A percentile compares a stretch with the other conserved stretches of the same genome.
Evolutionary conservation across 1,140 invertebrate species (phyloP).

Genomic region (Apis mellifera): DNA sequence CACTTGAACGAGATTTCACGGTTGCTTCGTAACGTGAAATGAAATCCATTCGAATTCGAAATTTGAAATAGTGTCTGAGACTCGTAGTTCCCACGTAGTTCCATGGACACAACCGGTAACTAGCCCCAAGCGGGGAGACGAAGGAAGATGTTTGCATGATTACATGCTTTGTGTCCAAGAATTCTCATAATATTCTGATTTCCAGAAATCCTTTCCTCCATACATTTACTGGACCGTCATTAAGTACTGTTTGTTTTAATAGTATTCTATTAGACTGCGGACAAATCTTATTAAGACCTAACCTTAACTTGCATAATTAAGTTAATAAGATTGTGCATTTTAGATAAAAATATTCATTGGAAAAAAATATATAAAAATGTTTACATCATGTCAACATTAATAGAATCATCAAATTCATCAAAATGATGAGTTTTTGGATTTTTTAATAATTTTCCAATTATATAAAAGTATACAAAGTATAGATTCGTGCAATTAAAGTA

Average conservation of each 20-base stretch:
- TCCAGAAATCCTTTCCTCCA: neutral
- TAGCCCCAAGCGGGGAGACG: slow-evolving; percentile 24
- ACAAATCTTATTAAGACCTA: neutral
- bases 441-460: too few species aligned
- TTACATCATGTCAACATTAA: too few species aligned
- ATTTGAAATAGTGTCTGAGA: slow-evolving; percentile 7
- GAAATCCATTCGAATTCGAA: slow-evolving; percentile 30
- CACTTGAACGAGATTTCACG: neutral
- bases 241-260: neutral
- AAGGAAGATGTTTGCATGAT: slow-evolving; percentile 57
- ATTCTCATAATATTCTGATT: slow-evolving; percentile 16
- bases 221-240: too few species aligned
- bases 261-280: neutral
- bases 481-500: too few species aligned
- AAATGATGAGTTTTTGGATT: too few species aligned
- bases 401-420: too few species aligned
- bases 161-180: slow-evolving; percentile 42
- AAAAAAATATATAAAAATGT: too few species aligned
- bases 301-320: too few species aligned
- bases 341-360: neutral
- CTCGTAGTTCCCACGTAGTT: slow-evolving; percentile 47
- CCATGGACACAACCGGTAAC: slow-evolving; percentile 10
- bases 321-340: neutral
- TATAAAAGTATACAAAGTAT: too few species aligned
- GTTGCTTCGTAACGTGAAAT: neutral